Evolutionary conservation across 2,888 invertebrate species (phyloP).

Genomic region (Melanostoma mellinum): DNA sequence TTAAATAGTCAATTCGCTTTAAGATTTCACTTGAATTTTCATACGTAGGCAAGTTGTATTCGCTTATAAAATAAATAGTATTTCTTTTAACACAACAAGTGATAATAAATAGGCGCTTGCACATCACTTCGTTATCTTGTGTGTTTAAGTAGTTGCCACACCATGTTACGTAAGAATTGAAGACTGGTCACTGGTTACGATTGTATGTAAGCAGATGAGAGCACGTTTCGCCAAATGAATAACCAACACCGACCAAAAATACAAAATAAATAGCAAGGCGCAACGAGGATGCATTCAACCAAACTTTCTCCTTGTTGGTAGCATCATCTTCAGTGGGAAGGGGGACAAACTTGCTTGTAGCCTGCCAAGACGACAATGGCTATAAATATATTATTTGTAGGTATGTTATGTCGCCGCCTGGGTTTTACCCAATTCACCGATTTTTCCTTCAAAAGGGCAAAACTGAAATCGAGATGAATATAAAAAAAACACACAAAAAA

Average conservation of each 20-base stretch:
- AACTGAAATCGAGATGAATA: background rate
- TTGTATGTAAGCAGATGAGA: constrained; percentile 40
- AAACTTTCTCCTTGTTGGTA: constrained; percentile 58
- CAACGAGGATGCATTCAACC: constrained; percentile 59
- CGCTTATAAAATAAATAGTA: too few relatives aligned
- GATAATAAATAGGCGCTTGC: constrained; percentile 3
- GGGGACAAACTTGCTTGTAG: constrained; percentile 23
- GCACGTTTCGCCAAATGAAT: constrained; percentile 48
- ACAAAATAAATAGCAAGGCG: constrained; percentile 9
- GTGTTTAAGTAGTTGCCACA: constrained; percentile 49
- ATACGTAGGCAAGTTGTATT: too few relatives aligned
- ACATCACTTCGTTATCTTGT: constrained; percentile 34
- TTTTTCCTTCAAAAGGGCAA: constrained; percentile 16
- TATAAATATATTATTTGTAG: constrained; percentile 12
- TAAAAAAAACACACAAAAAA: background rate
- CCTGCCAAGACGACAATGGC: constrained; percentile 23
- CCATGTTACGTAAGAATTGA: constrained; percentile 48
- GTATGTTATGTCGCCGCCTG: constrained; percentile 29
- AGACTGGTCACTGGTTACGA: constrained; percentile 39
- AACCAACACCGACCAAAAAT: constrained; percentile 15
- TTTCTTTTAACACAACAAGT: constrained; percentile 15
- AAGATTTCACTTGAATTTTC: too few relatives aligned
- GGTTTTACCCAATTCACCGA: constrained; percentile 33
- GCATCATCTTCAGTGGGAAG: constrained; percentile 34
- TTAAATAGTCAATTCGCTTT: too few relatives aligned